phyloP scores from a whole-genome alignment of 2,888 invertebrate species.

The Anoncus sp. region DNA sequence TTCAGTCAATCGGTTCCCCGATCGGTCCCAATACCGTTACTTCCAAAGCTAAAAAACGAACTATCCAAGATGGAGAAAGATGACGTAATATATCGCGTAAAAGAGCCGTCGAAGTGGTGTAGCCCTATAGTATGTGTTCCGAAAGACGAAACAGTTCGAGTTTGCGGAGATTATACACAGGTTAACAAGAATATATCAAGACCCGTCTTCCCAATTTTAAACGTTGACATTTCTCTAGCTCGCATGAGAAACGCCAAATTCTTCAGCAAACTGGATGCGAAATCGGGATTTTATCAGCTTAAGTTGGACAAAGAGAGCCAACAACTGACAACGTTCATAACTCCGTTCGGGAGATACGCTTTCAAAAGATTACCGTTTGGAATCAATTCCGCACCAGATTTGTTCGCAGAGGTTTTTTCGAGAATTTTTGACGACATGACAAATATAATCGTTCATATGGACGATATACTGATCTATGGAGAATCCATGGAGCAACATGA shows the following conservation, averaged over 20 bases:
- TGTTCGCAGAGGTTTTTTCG: constrained; percentile 57
- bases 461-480: constrained; percentile 53
- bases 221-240: constrained; percentile 67
- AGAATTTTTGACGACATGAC: constrained; percentile 55
- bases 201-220: constrained; percentile 61
- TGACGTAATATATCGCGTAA: constrained; percentile 61
- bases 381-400: constrained; percentile 66
- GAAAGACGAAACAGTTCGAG: constrained; percentile 63
- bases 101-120: constrained; percentile 75
- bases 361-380: constrained; percentile 62
- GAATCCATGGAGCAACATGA: constrained; percentile 64
- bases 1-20: constrained; percentile 66
- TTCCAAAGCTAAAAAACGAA: constrained; percentile 62
- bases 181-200: constrained; percentile 67
- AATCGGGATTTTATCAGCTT: constrained; percentile 71
- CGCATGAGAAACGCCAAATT: constrained; percentile 61
- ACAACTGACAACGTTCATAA: constrained; percentile 58
- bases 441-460: constrained; percentile 36
- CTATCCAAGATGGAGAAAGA: constrained; percentile 55
- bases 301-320: constrained; percentile 52
- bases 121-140: constrained; percentile 74
- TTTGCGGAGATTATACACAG: constrained; percentile 72
- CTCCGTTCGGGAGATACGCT: constrained; percentile 59
- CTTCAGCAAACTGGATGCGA: constrained; percentile 69
- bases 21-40: constrained; percentile 62